Evolutionary conservation across 1,140 invertebrate species (phyloP).

Genomic region (Drosophila navojoa): DNA sequence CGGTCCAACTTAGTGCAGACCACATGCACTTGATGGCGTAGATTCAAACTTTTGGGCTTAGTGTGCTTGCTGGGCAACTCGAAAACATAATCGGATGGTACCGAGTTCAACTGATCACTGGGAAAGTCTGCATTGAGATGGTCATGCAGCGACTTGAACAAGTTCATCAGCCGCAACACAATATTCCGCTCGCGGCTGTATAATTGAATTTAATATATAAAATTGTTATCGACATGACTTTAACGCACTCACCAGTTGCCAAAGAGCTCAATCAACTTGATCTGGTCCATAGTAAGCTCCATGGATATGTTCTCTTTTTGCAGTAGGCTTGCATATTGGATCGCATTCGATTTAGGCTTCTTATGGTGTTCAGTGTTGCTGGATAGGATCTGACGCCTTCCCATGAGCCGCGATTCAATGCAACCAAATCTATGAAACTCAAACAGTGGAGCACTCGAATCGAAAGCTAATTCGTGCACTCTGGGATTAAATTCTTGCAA

Average conservation of each 20-base stretch:
- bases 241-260: constrained; percentile 41
- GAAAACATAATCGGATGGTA: constrained; percentile 47
- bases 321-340: constrained; percentile 31
- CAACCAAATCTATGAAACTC: constrained; percentile 58
- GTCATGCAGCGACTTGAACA: constrained; percentile 63
- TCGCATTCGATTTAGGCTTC: constrained; percentile 15
- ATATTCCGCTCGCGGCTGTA: constrained; percentile 38
- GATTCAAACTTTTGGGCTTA: constrained; percentile 52
- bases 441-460: constrained; percentile 19
- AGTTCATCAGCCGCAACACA: constrained; percentile 51
- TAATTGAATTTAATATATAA: neutral
- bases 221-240: neutral
- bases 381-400: neutral
- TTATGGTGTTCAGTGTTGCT: constrained; percentile 14
- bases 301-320: constrained; percentile 51
- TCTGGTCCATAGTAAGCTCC: neutral
- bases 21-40: constrained; percentile 69
- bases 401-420: constrained; percentile 1
- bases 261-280: neutral
- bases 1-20: constrained; percentile 57
- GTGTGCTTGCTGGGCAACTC: constrained; percentile 34
- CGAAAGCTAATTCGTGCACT: constrained; percentile 29
- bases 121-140: constrained; percentile 44
- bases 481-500: constrained; percentile 40
- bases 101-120: constrained; percentile 30